A percentile compares a stretch with the other conserved stretches of the same genome.
phyloP scores from a whole-genome alignment of 2,797 vertebrate species.

The Micrastur ruficollis region DNA sequence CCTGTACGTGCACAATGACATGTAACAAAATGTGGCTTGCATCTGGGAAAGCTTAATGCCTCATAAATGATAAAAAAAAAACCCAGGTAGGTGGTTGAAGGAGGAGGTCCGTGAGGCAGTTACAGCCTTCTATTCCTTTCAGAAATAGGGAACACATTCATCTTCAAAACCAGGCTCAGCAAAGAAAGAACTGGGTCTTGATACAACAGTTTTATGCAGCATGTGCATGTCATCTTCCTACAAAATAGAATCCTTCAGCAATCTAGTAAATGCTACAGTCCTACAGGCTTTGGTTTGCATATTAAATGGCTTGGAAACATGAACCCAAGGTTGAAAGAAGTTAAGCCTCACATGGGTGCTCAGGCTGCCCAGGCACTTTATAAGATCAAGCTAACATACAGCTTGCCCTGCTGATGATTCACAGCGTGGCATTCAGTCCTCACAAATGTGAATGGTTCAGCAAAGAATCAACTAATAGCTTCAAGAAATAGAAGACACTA shows the following conservation, averaged over 20 bases:
- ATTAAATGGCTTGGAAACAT: conserved; percentile 15
- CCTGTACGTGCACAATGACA: not conserved
- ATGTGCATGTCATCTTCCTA: not conserved
- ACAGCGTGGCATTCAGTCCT: not conserved
- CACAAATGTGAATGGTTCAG: not conserved
- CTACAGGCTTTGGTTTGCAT: not conserved
- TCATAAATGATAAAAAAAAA: not conserved
- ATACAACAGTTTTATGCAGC: not conserved
- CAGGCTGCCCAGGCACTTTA: not conserved
- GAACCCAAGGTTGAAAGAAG: not conserved
- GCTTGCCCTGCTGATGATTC: not conserved
- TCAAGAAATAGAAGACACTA: not conserved
- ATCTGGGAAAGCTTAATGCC: not conserved
- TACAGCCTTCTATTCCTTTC: not conserved
- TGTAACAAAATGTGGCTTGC: not conserved
- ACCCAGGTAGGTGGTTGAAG: not conserved
- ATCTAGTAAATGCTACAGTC: not conserved
- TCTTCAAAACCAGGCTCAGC: not conserved
- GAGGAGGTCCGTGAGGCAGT: not conserved
- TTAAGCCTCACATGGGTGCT: not conserved
- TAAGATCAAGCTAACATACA: not conserved
- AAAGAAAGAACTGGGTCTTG: not conserved
- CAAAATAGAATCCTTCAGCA: not conserved
- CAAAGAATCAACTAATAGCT: not conserved
- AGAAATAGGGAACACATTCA: not conserved